These are phyloP conservation scores for Menidia menidia DNA, from an alignment of 2,797 vertebrate genomes.

Conservation along the genomic window DNA sequence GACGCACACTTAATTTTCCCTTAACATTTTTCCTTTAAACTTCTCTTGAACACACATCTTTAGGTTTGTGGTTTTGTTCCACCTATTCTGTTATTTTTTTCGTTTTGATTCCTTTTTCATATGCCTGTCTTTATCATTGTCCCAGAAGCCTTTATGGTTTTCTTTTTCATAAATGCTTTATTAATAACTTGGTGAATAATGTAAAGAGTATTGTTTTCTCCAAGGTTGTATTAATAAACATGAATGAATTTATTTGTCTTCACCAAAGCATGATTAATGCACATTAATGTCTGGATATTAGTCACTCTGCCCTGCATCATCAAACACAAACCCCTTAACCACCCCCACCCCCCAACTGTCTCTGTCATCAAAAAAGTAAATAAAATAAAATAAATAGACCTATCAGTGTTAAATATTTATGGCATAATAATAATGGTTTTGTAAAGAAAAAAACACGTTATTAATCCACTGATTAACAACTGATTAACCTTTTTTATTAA, in stretches of 20 bases:
- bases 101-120: not conserved
- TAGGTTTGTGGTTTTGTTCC: conserved; percentile 63
- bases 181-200: conserved; percentile 87
- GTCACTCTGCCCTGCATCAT: conserved; percentile 78
- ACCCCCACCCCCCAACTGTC: conserved; percentile 44
- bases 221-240: conserved; percentile 89
- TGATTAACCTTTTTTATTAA: conserved; percentile 90
- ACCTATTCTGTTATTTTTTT: conserved; percentile 40
- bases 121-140: conserved; percentile 21
- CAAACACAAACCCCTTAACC: conserved; percentile 61
- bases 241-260: conserved; percentile 88
- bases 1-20: conserved; percentile 16
- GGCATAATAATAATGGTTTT: conserved; percentile 87
- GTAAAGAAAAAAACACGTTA: conserved; percentile 89
- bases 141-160: conserved; percentile 60
- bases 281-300: conserved; percentile 84
- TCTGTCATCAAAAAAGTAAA: conserved; percentile 51
- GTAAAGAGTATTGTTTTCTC: conserved; percentile 88
- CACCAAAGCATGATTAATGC: conserved; percentile 88
- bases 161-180: conserved; percentile 81
- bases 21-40: conserved; percentile 39
- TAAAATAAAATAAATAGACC: conserved; percentile 67
- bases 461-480: conserved; percentile 90
- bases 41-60: conserved; percentile 66
- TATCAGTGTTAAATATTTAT: conserved; percentile 89